phyloP scores from a whole-genome alignment of 2,797 vertebrate genomes.

The Gouania willdenowi region DNA sequence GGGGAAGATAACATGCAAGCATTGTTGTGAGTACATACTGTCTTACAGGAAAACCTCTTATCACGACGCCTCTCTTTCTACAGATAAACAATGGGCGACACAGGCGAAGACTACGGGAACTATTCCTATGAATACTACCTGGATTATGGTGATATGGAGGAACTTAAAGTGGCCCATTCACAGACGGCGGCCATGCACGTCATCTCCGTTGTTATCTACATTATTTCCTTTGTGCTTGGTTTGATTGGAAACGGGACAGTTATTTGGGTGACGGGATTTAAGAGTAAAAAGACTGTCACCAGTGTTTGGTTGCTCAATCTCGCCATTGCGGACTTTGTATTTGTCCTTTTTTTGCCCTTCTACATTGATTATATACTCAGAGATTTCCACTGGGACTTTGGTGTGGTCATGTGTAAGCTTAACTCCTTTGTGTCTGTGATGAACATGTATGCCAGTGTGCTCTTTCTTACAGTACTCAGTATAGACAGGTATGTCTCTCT shows the following conservation, averaged over 20 bases:
- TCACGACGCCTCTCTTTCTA: conserved; percentile 6
- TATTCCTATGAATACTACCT: conserved; percentile 75
- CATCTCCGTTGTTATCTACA: conserved; percentile 85
- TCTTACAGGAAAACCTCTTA: neutral
- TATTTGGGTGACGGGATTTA: conserved; percentile 91
- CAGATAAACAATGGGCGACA: conserved; percentile 21
- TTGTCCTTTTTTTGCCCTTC: conserved; percentile 89
- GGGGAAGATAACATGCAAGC: neutral
- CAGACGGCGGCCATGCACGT: conserved; percentile 79
- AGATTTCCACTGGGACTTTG: conserved; percentile 93
- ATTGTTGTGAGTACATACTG: neutral
- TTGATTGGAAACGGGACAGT: conserved; percentile 87
- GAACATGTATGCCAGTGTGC: conserved; percentile 96
- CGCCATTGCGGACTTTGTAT: conserved; percentile 90
- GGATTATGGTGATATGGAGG: conserved; percentile 77
- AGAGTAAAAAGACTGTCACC: conserved; percentile 87
- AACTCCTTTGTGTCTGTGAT: conserved; percentile 88
- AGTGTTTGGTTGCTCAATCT: conserved; percentile 92
- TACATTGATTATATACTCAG: conserved; percentile 88
- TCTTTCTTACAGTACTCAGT: conserved; percentile 89
- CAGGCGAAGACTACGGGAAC: conserved; percentile 60
- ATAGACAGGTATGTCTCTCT: conserved; percentile 87
- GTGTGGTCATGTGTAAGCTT: conserved; percentile 85
- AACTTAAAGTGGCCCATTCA: conserved; percentile 57
- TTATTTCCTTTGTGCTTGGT: conserved; percentile 84